Evolutionary conservation across 2,797 vertebrate genomes (phyloP), one percentile per base, ranked within the genome.

Genomic region (Macrochelys suwanniensis): DNA sequence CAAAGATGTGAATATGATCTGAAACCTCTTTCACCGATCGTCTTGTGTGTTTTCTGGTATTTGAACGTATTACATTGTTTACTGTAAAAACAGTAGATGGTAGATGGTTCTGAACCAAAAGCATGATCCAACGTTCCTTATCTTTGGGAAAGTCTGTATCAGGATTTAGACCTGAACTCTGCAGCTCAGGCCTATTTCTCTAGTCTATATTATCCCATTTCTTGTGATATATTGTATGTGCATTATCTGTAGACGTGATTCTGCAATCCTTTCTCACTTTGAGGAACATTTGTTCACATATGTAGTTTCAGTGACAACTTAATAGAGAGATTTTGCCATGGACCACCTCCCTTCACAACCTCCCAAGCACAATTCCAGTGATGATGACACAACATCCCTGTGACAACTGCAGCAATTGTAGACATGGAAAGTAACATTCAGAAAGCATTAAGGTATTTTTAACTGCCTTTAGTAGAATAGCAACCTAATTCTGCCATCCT

Each of bases 151-250:
- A 83, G 15, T 74, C 33, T 76, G 33, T 50, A 23, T 50, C 50
- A 53, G 17, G 33, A 53, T n/a, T 10, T 53, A 50, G 10, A 51
- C 3, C 50, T 23, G 50, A 57, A 5, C 37, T 61, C 56, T 57
- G 42, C 79, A 83, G 71, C 12, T 65, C 42, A 74, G 53, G 6
- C 7, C 81, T 1, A 0, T 77, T 3, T 56, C 33, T 78, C 31
- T n/a, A 57, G 15, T 0, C 0, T 23, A 59, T 5, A 2, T 86
- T 37, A 17, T 25, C 16, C 4, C 65, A 7, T 21, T 2, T 42
- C n/a, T 88, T 89, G 61, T 76, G 2, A 45, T 57, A 11, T 3
- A 5, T 1, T 8, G 1, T 42, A 19, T 88, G 1, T 3, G 92
- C 78, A 71, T 79, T 71, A 82, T 16, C 21, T 49, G 65, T 49